phyloP scores from a whole-genome alignment of 2,113 vertebrate species.

The Oenanthe melanoleuca region DNA sequence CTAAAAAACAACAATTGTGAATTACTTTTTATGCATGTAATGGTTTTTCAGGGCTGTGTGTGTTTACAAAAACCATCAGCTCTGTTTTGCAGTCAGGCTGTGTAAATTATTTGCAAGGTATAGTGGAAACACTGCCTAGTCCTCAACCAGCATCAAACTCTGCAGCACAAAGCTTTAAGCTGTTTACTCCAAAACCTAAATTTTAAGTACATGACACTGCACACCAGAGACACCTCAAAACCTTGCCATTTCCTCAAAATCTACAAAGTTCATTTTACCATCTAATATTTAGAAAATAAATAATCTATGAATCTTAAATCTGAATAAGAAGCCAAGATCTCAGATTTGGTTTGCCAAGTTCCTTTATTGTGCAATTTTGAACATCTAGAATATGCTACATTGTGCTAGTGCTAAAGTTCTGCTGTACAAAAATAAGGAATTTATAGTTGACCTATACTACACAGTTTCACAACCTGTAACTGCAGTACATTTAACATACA shows the following conservation, averaged over 20 bases:
- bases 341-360: slow-evolving; percentile 87
- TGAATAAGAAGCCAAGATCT: slow-evolving; percentile 87
- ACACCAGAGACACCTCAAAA: not conserved
- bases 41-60: not conserved
- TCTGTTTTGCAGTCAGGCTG: slow-evolving; percentile 1
- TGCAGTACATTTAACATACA: slow-evolving; percentile 82
- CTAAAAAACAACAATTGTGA: not conserved
- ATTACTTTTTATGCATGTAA: not conserved
- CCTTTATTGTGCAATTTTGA: slow-evolving; percentile 88
- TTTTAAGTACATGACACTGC: not conserved
- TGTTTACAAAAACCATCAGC: not conserved
- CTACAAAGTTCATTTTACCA: slow-evolving; percentile 62
- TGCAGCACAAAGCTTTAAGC: slow-evolving; percentile 20
- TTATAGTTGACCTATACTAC: slow-evolving; percentile 79
- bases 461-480: slow-evolving; percentile 81
- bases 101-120: slow-evolving; percentile 40
- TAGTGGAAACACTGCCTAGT: slow-evolving; percentile 3
- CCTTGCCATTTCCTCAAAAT: slow-evolving; percentile 44
- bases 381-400: slow-evolving; percentile 89
- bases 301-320: slow-evolving; percentile 68
- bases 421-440: slow-evolving; percentile 88
- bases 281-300: slow-evolving; percentile 39
- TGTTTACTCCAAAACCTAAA: not conserved
- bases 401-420: slow-evolving; percentile 80
- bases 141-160: not conserved